A percentile compares a stretch with the other conserved stretches of the same genome.
Conservation (phyloP, 2,888 invertebrate species). For the Apotomis capreana region DNA sequence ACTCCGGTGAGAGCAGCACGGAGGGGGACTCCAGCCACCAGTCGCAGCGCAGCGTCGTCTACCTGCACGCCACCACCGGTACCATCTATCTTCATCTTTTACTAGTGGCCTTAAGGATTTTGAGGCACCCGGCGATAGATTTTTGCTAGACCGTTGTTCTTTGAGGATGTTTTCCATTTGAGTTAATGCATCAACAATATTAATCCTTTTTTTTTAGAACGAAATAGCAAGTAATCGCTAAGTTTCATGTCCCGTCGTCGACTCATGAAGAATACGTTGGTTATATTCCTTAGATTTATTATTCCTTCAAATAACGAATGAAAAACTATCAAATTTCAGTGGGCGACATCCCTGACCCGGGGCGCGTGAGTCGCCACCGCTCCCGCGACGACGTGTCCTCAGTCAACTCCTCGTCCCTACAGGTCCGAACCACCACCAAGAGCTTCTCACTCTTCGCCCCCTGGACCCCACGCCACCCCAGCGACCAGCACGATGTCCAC, state of each 20-base stretch:
- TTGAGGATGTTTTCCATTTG: too few species aligned
- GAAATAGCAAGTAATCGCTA: too few species aligned
- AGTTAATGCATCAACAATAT: too few species aligned
- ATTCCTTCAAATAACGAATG: background rate
- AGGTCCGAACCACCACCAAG: slow-evolving; percentile 88
- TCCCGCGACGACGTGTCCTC: slow-evolving; percentile 91
- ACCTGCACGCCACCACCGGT: slow-evolving; percentile 93
- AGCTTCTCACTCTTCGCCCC: slow-evolving; percentile 93
- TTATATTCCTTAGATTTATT: too few species aligned
- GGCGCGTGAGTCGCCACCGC: slow-evolving; percentile 82
- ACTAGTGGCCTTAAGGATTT: background rate
- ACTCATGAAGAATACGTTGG: too few species aligned
- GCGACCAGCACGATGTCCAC: slow-evolving; percentile 90
- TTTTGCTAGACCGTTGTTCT: too few species aligned
- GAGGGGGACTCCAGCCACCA: slow-evolving; percentile 91
- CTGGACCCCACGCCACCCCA: slow-evolving; percentile 90
- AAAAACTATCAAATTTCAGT: slow-evolving; percentile 73
- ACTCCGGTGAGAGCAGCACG: slow-evolving; percentile 86
- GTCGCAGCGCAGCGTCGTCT: slow-evolving; percentile 92
- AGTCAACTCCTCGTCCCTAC: slow-evolving; percentile 84
- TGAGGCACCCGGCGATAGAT: too few species aligned
- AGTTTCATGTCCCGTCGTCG: too few species aligned
- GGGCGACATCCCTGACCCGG: slow-evolving; percentile 92
- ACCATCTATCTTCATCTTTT: slow-evolving; percentile 34
- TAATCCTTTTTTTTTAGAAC: too few species aligned